Percentiles rank a stretch among this genome's conserved stretches.
phyloP scores from a whole-genome alignment of 2,113 vertebrate genomes.

The Rafetus swinhoei region DNA sequence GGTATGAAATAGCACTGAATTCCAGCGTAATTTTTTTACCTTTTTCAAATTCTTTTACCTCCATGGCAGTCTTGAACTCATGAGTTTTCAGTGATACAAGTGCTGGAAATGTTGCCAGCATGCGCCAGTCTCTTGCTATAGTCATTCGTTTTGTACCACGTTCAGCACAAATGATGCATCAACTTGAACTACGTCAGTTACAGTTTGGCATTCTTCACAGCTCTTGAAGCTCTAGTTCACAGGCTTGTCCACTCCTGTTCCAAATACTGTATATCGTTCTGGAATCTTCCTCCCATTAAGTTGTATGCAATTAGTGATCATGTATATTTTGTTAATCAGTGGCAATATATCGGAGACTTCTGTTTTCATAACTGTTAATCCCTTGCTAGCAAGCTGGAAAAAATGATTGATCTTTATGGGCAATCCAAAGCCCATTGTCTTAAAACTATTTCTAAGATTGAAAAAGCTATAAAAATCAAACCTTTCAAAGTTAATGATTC shows the following conservation, averaged over 20 bases:
- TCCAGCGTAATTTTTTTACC: accelerated
- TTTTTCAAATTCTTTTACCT: background rate
- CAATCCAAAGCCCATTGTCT: background rate
- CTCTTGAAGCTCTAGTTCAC: accelerated
- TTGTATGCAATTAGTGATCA: background rate
- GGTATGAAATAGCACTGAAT: background rate
- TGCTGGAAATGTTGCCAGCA: accelerated
- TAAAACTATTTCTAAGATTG: background rate
- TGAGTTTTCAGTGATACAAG: accelerated
- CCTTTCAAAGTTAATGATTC: background rate
- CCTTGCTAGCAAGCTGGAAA: background rate
- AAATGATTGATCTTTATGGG: background rate
- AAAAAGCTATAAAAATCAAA: background rate
- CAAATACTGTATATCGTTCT: background rate
- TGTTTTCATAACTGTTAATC: background rate
- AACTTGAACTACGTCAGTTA: background rate
- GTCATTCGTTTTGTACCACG: background rate
- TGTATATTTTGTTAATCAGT: background rate
- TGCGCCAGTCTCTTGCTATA: accelerated
- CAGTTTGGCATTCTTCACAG: accelerated
- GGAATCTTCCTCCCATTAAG: background rate
- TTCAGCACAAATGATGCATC: background rate
- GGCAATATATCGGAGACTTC: background rate
- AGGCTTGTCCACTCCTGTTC: background rate
- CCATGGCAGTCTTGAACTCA: accelerated